A percentile compares a stretch with the other conserved stretches of the same genome.
Evolutionary conservation across 2,888 invertebrate species (phyloP).

Genomic region (Tetragonisca angustula): DNA sequence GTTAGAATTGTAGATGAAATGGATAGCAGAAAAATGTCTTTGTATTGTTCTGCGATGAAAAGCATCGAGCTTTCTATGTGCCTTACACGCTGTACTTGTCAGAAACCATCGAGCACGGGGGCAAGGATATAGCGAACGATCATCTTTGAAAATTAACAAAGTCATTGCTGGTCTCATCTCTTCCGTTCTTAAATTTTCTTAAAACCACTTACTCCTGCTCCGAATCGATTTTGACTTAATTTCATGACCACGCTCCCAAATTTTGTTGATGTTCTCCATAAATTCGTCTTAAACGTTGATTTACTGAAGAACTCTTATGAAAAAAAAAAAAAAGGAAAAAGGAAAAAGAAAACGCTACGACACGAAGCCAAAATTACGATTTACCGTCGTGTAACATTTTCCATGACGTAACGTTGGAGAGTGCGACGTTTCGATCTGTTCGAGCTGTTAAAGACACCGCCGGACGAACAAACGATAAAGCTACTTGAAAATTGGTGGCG

Average conservation of each 20-base stretch:
- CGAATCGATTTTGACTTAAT: not conserved
- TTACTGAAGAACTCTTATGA: not conserved
- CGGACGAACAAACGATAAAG: conserved; percentile 33
- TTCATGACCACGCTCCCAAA: not conserved
- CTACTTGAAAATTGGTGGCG: conserved; percentile 61
- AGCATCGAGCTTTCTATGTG: too few species aligned
- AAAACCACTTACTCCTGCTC: not conserved
- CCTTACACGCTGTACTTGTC: too few species aligned
- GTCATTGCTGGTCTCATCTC: not conserved
- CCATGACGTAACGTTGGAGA: not conserved
- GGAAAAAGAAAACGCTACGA: too few species aligned
- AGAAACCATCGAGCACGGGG: too few species aligned
- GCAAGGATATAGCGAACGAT: too few species aligned
- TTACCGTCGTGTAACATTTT: not conserved
- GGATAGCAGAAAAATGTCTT: too few species aligned
- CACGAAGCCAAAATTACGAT: not conserved
- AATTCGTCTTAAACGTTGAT: not conserved
- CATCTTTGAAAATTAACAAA: too few species aligned
- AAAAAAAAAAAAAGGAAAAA: too few species aligned
- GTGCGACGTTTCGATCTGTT: not conserved
- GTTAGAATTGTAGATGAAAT: too few species aligned
- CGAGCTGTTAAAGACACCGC: not conserved
- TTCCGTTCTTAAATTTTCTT: conserved; percentile 5
- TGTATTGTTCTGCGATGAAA: too few species aligned
- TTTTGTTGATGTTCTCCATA: not conserved